Evolutionary conservation across 2,113 vertebrate species (phyloP).

Genomic region (Cynopterus brachyotis): DNA sequence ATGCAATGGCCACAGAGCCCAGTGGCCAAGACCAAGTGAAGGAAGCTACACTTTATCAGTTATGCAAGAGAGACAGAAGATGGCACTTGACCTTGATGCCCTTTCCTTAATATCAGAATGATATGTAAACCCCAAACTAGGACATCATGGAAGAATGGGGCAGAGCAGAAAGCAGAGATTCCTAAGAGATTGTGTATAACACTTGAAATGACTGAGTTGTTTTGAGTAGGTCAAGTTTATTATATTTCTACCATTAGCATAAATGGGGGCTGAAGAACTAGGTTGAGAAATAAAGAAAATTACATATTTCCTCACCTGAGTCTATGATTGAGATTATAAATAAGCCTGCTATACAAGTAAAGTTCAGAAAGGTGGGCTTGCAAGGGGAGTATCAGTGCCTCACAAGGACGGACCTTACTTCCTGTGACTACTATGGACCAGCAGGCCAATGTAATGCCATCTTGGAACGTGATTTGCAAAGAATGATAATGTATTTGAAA

Average conservation of each 20-base stretch:
- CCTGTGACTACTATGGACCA: neutral
- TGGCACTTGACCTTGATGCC: neutral
- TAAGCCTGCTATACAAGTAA: neutral
- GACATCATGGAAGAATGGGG: neutral
- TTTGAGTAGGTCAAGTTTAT: neutral
- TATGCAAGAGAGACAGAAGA: neutral
- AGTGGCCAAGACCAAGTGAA: neutral
- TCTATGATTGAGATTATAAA: neutral
- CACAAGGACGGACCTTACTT: neutral
- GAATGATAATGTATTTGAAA: neutral
- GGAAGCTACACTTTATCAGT: neutral
- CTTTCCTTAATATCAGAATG: neutral
- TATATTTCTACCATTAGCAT: neutral
- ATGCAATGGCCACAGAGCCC: neutral
- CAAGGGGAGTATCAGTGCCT: neutral
- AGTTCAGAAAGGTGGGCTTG: neutral
- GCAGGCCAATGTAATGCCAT: neutral
- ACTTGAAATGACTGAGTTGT: neutral
- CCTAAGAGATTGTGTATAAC: neutral
- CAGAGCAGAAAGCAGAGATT: neutral
- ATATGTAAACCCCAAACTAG: neutral
- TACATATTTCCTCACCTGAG: neutral
- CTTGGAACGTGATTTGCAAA: neutral
- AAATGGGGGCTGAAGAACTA: neutral
- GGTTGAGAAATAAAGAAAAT: constrained; percentile 9